A percentile compares a stretch with the other conserved stretches of the same genome.
phyloP scores from a whole-genome alignment of 2,888 invertebrate genomes.

The Chaitophorus viminalis region DNA sequence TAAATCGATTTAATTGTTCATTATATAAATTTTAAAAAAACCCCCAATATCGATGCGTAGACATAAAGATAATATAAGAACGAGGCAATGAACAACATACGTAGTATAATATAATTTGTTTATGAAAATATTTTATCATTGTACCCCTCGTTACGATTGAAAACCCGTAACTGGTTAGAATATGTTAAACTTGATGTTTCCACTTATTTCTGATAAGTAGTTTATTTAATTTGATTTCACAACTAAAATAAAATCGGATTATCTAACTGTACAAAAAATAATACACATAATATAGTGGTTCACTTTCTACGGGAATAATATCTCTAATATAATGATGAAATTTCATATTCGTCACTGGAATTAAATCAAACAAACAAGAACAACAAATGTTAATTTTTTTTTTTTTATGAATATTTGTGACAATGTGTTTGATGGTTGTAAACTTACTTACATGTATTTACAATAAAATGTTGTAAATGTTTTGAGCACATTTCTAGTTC shows the following conservation, averaged over 20 bases:
- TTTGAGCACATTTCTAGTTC: not conserved
- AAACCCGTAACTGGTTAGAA: slow-evolving; percentile 6
- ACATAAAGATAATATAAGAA: not conserved
- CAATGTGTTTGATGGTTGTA: not conserved
- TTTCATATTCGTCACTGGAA: not conserved
- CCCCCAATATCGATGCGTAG: not conserved
- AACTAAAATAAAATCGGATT: slow-evolving; percentile 19
- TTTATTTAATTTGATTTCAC: slow-evolving; percentile 48
- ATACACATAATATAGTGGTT: not conserved
- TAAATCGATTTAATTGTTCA: not conserved
- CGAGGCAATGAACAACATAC: not conserved
- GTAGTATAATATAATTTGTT: not conserved
- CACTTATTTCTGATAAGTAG: slow-evolving; percentile 16
- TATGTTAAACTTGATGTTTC: slow-evolving; percentile 12
- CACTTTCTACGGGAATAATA: not conserved
- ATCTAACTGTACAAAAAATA: not conserved
- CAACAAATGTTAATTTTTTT: not conserved
- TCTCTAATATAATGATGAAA: not conserved
- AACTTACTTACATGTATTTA: too few species aligned
- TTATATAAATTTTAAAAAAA: not conserved
- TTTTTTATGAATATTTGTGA: not conserved
- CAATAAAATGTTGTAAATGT: not conserved
- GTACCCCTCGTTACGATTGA: not conserved
- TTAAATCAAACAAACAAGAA: not conserved
- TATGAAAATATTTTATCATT: not conserved